Evolutionary conservation across 2,113 vertebrate species (phyloP).

Genomic region (Gavia stellata): DNA sequence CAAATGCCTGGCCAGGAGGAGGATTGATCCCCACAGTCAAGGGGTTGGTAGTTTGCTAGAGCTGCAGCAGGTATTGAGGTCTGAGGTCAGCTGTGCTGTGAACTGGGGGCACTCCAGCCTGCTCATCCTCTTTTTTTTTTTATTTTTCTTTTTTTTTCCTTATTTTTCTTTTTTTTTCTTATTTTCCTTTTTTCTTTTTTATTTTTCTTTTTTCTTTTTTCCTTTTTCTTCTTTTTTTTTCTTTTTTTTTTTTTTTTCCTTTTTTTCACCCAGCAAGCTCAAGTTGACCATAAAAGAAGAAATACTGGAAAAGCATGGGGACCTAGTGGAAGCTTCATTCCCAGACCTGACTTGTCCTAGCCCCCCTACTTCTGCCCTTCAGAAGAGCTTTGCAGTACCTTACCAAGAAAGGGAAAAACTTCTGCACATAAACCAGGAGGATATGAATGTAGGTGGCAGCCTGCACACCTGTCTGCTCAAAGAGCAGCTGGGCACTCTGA

Average conservation of each 20-base stretch:
- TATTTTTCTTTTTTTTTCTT: background rate
- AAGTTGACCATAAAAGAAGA: slow-evolving; percentile 30
- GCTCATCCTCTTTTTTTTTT: background rate
- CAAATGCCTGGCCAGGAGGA: background rate
- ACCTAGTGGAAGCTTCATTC: background rate
- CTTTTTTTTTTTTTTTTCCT: background rate
- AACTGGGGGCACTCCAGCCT: background rate
- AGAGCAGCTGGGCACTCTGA: slow-evolving; percentile 31
- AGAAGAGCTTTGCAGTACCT: background rate
- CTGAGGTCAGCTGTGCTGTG: background rate
- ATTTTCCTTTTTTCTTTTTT: background rate
- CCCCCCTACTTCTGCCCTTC: background rate
- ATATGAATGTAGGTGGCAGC: slow-evolving; percentile 6
- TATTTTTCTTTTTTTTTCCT: background rate
- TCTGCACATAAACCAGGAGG: background rate
- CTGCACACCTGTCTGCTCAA: slow-evolving; percentile 12
- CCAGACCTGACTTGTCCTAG: slow-evolving; percentile 5
- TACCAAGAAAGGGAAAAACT: background rate
- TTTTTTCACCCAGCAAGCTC: background rate
- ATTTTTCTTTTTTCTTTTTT: background rate
- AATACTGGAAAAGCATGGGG: slow-evolving; percentile 28
- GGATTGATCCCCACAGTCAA: background rate
- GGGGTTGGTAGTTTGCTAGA: background rate
- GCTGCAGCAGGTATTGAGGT: background rate
- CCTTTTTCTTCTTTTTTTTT: background rate